Evolutionary conservation across 2,797 vertebrate genomes (phyloP).

Genomic region (Thalassophryne amazonica): DNA sequence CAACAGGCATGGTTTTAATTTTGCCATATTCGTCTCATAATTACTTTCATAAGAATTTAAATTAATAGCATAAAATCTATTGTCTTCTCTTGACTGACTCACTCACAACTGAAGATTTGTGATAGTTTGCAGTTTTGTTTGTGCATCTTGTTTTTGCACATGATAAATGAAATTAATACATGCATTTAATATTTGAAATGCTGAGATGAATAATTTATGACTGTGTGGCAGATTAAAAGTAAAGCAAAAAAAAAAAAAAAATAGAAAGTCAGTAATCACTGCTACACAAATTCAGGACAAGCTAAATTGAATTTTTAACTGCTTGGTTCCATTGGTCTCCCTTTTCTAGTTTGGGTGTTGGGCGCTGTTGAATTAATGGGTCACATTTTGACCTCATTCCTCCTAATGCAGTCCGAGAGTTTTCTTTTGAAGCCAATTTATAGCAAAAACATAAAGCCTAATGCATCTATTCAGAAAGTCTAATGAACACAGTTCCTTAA

Average conservation of each 20-base stretch:
- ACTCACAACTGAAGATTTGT: conserved; percentile 59
- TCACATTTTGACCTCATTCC: conserved; percentile 74
- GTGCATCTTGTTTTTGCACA: conserved; percentile 74
- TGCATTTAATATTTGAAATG: conserved; percentile 80
- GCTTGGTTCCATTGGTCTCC: conserved; percentile 63
- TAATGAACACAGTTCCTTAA: conserved; percentile 71
- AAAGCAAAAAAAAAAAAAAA: conserved; percentile 34
- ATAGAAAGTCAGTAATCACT: conserved; percentile 69
- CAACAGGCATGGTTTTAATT: conserved; percentile 44
- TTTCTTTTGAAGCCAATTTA: conserved; percentile 73
- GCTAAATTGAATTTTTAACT: conserved; percentile 79
- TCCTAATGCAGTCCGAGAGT: conserved; percentile 59
- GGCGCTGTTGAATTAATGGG: conserved; percentile 70
- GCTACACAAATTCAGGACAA: conserved; percentile 82
- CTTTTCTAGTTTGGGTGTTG: conserved; percentile 63
- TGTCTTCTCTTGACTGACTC: conserved; percentile 59
- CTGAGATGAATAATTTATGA: conserved; percentile 76
- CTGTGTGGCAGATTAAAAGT: conserved; percentile 72
- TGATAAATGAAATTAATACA: conserved; percentile 83
- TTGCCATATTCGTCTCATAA: conserved; percentile 42
- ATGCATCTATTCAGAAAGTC: conserved; percentile 60
- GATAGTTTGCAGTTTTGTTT: conserved; percentile 74
- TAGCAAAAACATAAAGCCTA: conserved; percentile 59
- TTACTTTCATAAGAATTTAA: conserved; percentile 44
- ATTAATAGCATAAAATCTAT: conserved; percentile 38